Percentiles rank a stretch among this genome's conserved stretches.
These are phyloP conservation scores for Drosophila paulistorum DNA, from an alignment of 1,140 invertebrate genomes.

Conservation along the genomic window DNA sequence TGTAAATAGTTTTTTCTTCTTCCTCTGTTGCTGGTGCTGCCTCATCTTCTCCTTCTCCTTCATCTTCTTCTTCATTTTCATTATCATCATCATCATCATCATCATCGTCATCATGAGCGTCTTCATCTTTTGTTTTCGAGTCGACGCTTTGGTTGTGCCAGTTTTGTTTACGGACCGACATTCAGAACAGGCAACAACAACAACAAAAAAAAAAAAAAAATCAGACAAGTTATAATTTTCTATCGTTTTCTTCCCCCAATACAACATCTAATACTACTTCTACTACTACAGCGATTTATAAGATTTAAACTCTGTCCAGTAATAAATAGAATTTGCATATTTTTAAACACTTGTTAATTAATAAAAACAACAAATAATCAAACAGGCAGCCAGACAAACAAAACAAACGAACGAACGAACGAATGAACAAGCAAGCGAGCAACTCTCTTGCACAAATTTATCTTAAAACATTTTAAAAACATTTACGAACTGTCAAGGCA, in stretches of 20 bases:
- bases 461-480: slow-evolving; percentile 11
- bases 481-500: slow-evolving; percentile 10
- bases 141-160: slow-evolving; percentile 9
- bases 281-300: slow-evolving; percentile 15
- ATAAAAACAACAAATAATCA: slow-evolving; percentile 46
- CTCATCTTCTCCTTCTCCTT: background rate
- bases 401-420: slow-evolving; percentile 4
- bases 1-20: slow-evolving; percentile 72
- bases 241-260: slow-evolving; percentile 45
- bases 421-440: background rate
- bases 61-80: background rate
- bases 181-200: slow-evolving; percentile 5
- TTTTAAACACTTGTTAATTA: slow-evolving; percentile 77
- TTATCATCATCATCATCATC: slow-evolving; percentile 21
- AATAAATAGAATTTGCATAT: slow-evolving; percentile 72
- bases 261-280: slow-evolving; percentile 46
- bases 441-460: slow-evolving; percentile 4
- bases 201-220: background rate
- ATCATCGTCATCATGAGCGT: slow-evolving; percentile 21
- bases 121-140: slow-evolving; percentile 32
- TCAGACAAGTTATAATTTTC: slow-evolving; percentile 70
- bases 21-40: slow-evolving; percentile 20
- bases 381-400: slow-evolving; percentile 9
- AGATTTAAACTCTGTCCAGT: slow-evolving; percentile 41
- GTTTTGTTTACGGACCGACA: slow-evolving; percentile 21